Conservation (phyloP, 1,140 invertebrate species). For the Ruditapes philippinarum region DNA sequence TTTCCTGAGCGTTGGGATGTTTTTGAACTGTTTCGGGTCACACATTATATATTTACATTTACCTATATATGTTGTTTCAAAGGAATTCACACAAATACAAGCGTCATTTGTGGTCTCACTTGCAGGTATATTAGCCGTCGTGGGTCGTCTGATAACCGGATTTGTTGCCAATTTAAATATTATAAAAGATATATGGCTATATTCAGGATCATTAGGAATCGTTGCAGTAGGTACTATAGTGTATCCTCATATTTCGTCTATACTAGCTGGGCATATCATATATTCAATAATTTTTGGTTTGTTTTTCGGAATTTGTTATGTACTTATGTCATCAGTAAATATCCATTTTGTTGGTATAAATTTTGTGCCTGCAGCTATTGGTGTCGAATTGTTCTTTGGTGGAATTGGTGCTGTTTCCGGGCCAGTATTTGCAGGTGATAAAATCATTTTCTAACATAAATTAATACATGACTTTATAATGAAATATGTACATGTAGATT, state of each 20-base stretch:
- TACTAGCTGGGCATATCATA: neutral
- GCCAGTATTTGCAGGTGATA: conserved; percentile 44
- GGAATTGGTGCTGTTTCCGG: conserved; percentile 48
- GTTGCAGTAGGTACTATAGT: neutral
- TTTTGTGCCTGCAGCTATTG: neutral
- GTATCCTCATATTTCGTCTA: conserved; percentile 28
- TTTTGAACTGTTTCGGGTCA: conserved; percentile 8
- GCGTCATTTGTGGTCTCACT: conserved; percentile 31
- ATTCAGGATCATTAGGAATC: neutral
- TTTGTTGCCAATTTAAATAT: neutral
- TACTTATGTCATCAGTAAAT: conserved; percentile 5
- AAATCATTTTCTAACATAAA: no score
- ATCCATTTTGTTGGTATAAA: conserved; percentile 23
- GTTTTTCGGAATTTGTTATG: conserved; percentile 6
- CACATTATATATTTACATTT: conserved; percentile 41
- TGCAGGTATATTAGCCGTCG: neutral
- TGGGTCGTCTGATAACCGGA: conserved; percentile 23
- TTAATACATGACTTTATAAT: no score
- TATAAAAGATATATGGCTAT: conserved; percentile 14
- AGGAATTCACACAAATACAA: neutral
- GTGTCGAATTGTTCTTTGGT: neutral
- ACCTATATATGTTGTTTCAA: conserved; percentile 15
- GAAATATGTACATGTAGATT: no score
- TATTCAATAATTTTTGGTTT: conserved; percentile 16
- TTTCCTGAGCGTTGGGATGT: conserved; percentile 17